A percentile compares a stretch with the other conserved stretches of the same genome.
phyloP scores from a whole-genome alignment of 1,140 invertebrate species.

The Ctenoplectra terminalis region DNA sequence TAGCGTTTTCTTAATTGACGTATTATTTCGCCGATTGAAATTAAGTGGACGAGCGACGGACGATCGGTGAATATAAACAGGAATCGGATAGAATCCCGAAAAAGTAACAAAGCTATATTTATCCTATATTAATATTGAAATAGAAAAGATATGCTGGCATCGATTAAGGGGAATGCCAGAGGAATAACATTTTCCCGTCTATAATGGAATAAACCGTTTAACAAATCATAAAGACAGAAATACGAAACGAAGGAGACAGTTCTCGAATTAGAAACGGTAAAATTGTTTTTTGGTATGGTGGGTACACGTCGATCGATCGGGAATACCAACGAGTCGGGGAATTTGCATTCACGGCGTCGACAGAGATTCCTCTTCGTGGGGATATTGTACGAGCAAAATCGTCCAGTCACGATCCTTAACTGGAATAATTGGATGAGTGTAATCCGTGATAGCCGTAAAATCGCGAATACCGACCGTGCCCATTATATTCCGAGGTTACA shows the following conservation, averaged over 20 bases:
- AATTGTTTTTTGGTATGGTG: neutral
- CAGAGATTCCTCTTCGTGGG: too few species aligned
- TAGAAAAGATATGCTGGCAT: neutral
- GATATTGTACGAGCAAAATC: neutral
- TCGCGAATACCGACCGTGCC: conserved; percentile 8
- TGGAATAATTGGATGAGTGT: conserved; percentile 51
- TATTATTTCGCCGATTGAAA: neutral
- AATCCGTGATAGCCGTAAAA: conserved; percentile 45
- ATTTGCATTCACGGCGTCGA: neutral
- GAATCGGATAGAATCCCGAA: neutral
- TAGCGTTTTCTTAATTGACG: neutral
- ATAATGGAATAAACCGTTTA: neutral
- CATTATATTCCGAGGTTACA: conserved; percentile 13
- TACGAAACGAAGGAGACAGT: neutral
- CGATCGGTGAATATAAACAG: neutral
- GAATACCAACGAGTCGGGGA: neutral
- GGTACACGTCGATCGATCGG: neutral
- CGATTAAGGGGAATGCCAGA: neutral
- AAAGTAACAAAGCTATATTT: conserved; percentile 11
- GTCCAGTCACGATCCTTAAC: conserved; percentile 23
- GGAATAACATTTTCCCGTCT: neutral
- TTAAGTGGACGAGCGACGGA: neutral
- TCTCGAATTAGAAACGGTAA: neutral
- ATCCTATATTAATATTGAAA: neutral
- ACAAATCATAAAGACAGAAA: neutral